phyloP scores from a whole-genome alignment of 1,140 invertebrate species.

The Eufriesea mexicana region DNA sequence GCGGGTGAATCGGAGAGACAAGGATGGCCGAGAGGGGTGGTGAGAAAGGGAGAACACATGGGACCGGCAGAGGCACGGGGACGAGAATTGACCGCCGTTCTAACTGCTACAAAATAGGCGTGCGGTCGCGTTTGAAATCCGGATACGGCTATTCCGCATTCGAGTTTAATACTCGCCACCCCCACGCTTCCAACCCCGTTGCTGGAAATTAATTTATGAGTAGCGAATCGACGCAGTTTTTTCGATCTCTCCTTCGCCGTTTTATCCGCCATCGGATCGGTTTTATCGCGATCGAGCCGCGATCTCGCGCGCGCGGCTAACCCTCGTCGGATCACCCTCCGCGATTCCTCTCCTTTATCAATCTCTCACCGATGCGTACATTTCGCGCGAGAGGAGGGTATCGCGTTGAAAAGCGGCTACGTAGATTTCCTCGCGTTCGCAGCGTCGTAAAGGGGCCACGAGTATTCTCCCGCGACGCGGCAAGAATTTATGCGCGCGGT shows the following conservation, averaged over 20 bases:
- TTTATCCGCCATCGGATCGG: too few species aligned
- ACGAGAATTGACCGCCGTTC: constrained; percentile 54
- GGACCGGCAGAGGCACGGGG: constrained; percentile 9
- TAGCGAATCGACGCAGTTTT: constrained; percentile 15
- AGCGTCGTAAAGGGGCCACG: neutral
- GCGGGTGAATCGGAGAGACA: neutral
- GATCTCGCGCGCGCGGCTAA: too few species aligned
- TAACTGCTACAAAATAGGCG: constrained; percentile 74
- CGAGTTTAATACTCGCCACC: constrained; percentile 66
- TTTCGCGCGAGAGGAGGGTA: too few species aligned
- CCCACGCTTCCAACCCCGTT: constrained; percentile 21
- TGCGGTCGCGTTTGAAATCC: constrained; percentile 74
- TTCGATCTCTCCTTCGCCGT: neutral
- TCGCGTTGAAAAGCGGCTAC: neutral
- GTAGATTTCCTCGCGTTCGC: neutral
- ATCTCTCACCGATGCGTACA: too few species aligned
- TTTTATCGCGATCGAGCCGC: neutral
- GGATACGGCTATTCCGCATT: constrained; percentile 71
- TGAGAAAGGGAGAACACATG: neutral
- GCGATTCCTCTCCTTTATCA: too few species aligned
- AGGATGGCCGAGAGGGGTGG: neutral
- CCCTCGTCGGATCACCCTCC: too few species aligned
- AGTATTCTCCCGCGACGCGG: neutral
- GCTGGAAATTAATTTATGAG: constrained; percentile 25
- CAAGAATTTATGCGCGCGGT: constrained; percentile 16